Percentiles rank a stretch among this genome's conserved stretches.
These are phyloP conservation scores for Drosophila pullipes DNA, from an alignment of 2,888 invertebrate genomes.

Conservation along the genomic window DNA sequence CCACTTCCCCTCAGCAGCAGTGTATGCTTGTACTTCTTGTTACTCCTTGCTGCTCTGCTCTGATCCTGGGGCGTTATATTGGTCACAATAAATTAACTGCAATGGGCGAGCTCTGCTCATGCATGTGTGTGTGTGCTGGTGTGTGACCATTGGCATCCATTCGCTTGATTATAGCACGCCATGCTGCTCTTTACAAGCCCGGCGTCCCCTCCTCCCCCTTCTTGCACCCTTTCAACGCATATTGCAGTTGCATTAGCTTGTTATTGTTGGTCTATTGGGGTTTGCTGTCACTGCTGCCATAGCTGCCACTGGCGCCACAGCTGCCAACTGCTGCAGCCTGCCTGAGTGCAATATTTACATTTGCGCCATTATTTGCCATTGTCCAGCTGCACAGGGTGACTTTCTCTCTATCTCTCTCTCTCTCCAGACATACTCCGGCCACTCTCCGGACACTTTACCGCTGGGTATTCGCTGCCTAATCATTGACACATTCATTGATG, in stretches of 20 bases:
- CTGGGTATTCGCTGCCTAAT: constrained; percentile 55
- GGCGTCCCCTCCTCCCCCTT: background rate
- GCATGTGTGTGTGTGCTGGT: constrained; percentile 16
- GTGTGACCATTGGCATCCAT: constrained; percentile 55
- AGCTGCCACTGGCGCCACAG: constrained; percentile 1
- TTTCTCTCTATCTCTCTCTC: background rate
- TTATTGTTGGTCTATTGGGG: constrained; percentile 52
- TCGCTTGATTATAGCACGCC: constrained; percentile 68
- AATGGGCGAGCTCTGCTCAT: constrained; percentile 43
- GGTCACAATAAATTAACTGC: constrained; percentile 67
- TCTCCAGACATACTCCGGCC: background rate
- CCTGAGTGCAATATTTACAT: constrained; percentile 72
- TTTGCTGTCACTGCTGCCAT: constrained; percentile 2
- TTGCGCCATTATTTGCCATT: constrained; percentile 61
- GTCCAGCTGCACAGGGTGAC: constrained; percentile 20
- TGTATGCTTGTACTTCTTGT: constrained; percentile 3
- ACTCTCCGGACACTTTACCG: background rate
- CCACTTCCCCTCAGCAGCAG: background rate
- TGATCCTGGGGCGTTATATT: constrained; percentile 37
- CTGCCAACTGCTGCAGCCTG: constrained; percentile 12
- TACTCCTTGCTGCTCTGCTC: constrained; percentile 23
- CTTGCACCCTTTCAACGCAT: constrained; percentile 3
- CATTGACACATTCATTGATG: constrained; percentile 79
- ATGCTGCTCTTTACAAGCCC: constrained; percentile 11
- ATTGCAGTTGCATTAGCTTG: constrained; percentile 75